These are phyloP conservation scores for Sinelater perroti DNA, from an alignment of 2,888 invertebrate genomes.

Conservation along the genomic window DNA sequence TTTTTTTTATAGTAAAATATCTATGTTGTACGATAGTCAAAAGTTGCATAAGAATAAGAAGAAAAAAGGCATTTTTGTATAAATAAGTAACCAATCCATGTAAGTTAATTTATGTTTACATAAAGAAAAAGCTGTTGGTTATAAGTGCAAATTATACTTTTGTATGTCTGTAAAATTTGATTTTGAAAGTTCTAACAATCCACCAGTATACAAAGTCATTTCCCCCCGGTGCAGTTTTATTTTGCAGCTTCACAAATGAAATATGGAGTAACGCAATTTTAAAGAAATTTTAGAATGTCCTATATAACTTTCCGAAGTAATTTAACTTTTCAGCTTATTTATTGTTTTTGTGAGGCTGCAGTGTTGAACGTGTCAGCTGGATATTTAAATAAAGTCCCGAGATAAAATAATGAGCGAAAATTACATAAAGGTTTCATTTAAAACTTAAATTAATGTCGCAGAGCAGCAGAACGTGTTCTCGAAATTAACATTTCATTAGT, in stretches of 20 bases:
- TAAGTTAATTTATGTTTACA: no score
- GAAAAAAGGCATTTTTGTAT: no score
- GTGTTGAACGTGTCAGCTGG: conserved; percentile 33
- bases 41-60: no score
- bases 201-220: no score
- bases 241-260: conserved; percentile 8
- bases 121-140: no score
- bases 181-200: no score
- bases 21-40: no score
- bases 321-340: conserved; percentile 39
- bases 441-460: conserved; percentile 49
- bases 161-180: no score
- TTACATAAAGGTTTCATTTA: conserved; percentile 48
- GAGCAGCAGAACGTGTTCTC: conserved; percentile 42
- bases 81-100: no score
- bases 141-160: no score
- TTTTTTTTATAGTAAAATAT: no score
- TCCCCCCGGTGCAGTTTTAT: neutral
- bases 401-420: conserved; percentile 45
- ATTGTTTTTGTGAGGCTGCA: conserved; percentile 33
- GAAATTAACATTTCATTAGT: conserved; percentile 47
- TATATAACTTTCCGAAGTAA: conserved; percentile 37
- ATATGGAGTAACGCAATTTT: conserved; percentile 16
- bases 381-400: conserved; percentile 38
- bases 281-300: conserved; percentile 31